Conservation (phyloP, 2,888 invertebrate genomes). For the Plebejus melissa region DNA sequence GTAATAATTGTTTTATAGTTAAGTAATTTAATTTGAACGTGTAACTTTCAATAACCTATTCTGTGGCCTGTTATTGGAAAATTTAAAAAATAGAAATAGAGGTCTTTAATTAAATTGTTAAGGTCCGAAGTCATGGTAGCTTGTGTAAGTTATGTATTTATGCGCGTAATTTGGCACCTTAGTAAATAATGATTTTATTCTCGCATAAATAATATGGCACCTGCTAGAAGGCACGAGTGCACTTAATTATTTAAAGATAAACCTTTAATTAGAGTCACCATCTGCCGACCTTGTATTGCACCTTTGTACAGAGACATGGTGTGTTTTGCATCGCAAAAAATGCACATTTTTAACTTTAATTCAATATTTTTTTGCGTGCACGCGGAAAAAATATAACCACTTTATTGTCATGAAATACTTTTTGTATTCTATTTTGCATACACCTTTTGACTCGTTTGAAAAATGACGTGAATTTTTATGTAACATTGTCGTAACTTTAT, state of each 20-base stretch:
- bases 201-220: constrained; percentile 63
- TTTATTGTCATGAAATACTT: constrained; percentile 47
- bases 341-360: constrained; percentile 57
- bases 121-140: background rate
- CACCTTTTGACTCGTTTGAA: constrained; percentile 30
- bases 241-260: constrained; percentile 77
- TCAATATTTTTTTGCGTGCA: constrained; percentile 42
- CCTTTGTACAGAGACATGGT: constrained; percentile 66
- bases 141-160: constrained; percentile 40
- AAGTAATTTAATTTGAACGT: background rate
- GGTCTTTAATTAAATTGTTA: background rate
- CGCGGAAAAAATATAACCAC: constrained; percentile 47
- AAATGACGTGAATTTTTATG: constrained; percentile 4
- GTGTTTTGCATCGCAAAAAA: constrained; percentile 71
- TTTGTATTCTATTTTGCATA: constrained; percentile 49
- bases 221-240: constrained; percentile 56
- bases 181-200: constrained; percentile 73
- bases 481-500: constrained; percentile 5
- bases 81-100: constrained; percentile 39
- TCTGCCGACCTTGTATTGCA: constrained; percentile 73
- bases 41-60: background rate
- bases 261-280: constrained; percentile 73
- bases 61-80: constrained; percentile 25
- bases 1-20: background rate
- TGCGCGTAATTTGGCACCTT: constrained; percentile 64